Evolutionary conservation across 2,888 invertebrate species (phyloP), one percentile per base, ranked within the genome.

Genomic region (Acrobasis suavella): DNA sequence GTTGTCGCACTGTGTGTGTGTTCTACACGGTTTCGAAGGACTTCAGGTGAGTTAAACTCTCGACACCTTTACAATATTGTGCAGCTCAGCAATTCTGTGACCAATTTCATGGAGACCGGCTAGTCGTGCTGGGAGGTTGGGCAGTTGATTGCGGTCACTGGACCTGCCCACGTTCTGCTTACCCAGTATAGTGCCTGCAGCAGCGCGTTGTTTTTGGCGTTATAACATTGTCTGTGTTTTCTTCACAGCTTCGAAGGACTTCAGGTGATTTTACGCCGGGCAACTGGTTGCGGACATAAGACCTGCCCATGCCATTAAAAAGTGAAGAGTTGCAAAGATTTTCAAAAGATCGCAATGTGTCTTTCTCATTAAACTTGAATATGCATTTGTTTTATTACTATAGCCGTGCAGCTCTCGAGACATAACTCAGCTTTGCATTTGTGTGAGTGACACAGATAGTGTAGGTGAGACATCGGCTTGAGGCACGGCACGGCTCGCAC

Each of bases 81-180:
- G n/a, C n/a, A 22, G 2, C 22, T 22, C 22, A 22, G 22, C 22
- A 22, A 22, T 3, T 22, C 3, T 3, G 1, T 22, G 22, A 22
- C 22, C 22, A 22, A 22, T 3, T 42, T 12, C 9, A 9, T 12
- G 5, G 12, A 42, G 14, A 9, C 42, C 10, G 12, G 42, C 1
- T 87, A 87, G n/a, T 91, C 89, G 89, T 74, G 78, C 63, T 83
- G 86, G 78, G 84, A 83, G 1, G 87, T 79, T 1, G 74, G 72
- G 0, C 80, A 78, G 62, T 80, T 85, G 2, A 76, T 79, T 0
- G 64, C 80, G 0, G 73, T 82, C n/a, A 74, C 82, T 49, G 71
- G 71, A 0, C 62, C 76, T 0, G 64, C 79, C 14, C 77, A 78
- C 65, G 73, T 72, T 15, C 58, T 71, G 32, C 67, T 77, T 6